Evolutionary conservation across 37 sponge, comb jelly and placozoan genomes (phyloP).

Genomic region (Geodia barretti): DNA sequence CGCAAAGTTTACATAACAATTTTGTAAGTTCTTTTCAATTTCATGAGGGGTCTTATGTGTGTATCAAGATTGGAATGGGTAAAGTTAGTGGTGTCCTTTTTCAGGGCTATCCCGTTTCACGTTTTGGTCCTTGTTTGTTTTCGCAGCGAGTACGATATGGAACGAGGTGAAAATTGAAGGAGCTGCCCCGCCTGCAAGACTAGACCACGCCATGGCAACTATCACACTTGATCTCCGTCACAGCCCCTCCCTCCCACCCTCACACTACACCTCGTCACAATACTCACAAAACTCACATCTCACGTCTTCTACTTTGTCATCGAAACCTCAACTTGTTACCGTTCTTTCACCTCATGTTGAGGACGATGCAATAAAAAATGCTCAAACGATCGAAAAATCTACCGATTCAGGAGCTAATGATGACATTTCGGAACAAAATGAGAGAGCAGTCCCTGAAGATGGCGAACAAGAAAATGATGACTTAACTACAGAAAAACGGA

Average conservation of each 20-base stretch:
- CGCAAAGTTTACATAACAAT: no score
- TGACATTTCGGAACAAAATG: no score
- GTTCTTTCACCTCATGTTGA: not conserved
- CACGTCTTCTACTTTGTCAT: not conserved
- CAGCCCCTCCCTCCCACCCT: not conserved
- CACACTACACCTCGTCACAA: not conserved
- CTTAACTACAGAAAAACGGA: no score
- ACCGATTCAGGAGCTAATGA: no score
- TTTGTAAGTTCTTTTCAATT: no score
- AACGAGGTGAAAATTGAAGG: constrained; percentile 4
- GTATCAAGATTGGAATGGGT: no score
- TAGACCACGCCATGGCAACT: constrained; percentile 63
- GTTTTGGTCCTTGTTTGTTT: not conserved
- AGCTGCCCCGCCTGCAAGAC: constrained; percentile 48
- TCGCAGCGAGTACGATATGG: constrained; percentile 39
- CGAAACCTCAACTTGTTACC: not conserved
- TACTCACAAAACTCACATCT: not conserved
- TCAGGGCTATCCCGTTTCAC: not conserved
- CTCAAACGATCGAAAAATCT: no score
- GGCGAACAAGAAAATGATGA: no score
- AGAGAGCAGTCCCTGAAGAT: no score
- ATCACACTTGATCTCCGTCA: not conserved
- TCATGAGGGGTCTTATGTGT: no score
- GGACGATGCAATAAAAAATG: not conserved
- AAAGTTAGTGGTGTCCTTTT: no score